phyloP scores from a whole-genome alignment of 2,113 vertebrate species.

The Epinephelus moara region DNA sequence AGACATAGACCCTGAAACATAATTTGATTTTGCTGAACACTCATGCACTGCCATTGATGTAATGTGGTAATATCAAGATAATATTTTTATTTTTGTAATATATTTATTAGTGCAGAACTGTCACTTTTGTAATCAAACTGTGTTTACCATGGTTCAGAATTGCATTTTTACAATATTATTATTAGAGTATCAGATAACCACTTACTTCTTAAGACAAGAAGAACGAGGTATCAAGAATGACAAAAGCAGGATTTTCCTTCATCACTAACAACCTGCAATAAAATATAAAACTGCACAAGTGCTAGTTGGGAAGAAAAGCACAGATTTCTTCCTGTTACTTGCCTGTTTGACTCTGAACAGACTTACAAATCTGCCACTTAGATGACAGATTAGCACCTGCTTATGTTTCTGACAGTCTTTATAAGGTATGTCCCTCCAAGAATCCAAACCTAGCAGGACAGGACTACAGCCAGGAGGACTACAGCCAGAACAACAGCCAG shows the following conservation, averaged over 20 bases:
- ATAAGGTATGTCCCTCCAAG: too few species aligned
- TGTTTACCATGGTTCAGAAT: too few species aligned
- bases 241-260: background rate
- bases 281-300: slow-evolving; percentile 12
- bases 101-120: too few species aligned
- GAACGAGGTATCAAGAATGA: background rate
- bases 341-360: slow-evolving; percentile 3
- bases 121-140: too few species aligned
- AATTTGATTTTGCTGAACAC: too few species aligned
- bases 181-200: background rate
- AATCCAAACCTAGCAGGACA: too few species aligned
- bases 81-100: too few species aligned
- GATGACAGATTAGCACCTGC: slow-evolving; percentile 26
- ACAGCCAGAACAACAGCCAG: background rate
- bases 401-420: background rate
- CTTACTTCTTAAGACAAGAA: background rate
- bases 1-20: too few species aligned
- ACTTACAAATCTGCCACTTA: background rate
- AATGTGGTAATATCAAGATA: too few species aligned
- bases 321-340: background rate
- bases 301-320: slow-evolving; percentile 8
- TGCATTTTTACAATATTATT: background rate
- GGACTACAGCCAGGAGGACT: background rate
- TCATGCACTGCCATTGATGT: too few species aligned
- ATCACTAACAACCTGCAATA: background rate